Conservation (phyloP, 2,888 invertebrate genomes). For the Ectemnius continuus region DNA sequence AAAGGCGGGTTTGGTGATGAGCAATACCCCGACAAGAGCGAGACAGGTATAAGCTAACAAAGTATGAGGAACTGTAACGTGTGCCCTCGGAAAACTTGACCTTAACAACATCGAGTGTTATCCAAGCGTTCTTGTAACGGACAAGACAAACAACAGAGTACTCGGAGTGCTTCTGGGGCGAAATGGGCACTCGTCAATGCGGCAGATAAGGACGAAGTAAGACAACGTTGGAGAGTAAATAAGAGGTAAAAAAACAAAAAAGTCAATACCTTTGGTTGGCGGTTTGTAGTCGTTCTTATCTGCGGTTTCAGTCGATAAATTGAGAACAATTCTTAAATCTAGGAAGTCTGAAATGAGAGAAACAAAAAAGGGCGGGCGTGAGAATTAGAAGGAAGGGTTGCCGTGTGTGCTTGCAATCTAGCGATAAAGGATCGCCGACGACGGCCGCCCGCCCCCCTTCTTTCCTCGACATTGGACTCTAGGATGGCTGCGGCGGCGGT, state of each 20-base stretch:
- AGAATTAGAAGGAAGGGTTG: constrained; percentile 28
- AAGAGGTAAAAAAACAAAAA: constrained; percentile 22
- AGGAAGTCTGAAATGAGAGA: constrained; percentile 84
- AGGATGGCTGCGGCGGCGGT: constrained; percentile 11
- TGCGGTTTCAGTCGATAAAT: constrained; percentile 87
- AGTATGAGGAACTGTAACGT: neutral
- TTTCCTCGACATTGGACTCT: too few species aligned
- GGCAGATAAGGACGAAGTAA: neutral
- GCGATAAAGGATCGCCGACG: constrained; percentile 23
- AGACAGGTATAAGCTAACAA: neutral
- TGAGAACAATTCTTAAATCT: constrained; percentile 84
- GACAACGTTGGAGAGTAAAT: constrained; percentile 1
- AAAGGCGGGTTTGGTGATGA: too few species aligned
- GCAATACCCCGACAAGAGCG: neutral
- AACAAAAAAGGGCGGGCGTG: constrained; percentile 56
- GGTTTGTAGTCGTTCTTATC: constrained; percentile 84
- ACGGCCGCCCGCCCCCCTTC: constrained; percentile 20
- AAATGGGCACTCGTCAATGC: neutral
- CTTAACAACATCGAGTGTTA: too few species aligned
- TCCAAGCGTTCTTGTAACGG: too few species aligned
- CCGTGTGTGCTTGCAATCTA: neutral
- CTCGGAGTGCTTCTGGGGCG: neutral
- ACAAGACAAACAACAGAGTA: too few species aligned
- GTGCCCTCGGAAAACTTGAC: too few species aligned
- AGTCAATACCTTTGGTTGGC: constrained; percentile 84